Evolutionary conservation across 2,888 invertebrate genomes (phyloP).

Genomic region (Lordiphosa fenestrarum): DNA sequence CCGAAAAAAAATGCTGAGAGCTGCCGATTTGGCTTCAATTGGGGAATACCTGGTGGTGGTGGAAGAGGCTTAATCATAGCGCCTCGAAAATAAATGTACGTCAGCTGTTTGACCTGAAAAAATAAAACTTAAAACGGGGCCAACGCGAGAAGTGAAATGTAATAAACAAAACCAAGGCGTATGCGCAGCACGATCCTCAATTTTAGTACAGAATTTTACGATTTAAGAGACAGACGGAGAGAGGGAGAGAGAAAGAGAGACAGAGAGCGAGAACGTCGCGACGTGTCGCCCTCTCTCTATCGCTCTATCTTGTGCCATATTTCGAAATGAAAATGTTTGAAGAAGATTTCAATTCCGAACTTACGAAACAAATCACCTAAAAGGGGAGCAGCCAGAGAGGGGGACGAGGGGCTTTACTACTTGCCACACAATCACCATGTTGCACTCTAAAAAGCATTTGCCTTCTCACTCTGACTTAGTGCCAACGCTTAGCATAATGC

Average conservation of each 20-base stretch:
- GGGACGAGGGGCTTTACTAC: constrained; percentile 22
- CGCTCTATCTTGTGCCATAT: constrained; percentile 8
- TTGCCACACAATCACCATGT: constrained; percentile 30
- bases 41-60: constrained; percentile 61
- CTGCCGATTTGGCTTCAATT: constrained; percentile 24
- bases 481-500: constrained; percentile 59
- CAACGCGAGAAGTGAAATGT: constrained; percentile 27
- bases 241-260: constrained; percentile 15
- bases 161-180: constrained; percentile 18
- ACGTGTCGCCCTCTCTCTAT: constrained; percentile 17
- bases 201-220: constrained; percentile 9
- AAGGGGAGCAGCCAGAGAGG: constrained; percentile 3
- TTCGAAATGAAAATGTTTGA: constrained; percentile 18
- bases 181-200: constrained; percentile 31
- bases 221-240: constrained; percentile 6
- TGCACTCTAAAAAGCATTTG: constrained; percentile 28
- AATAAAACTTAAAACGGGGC: constrained; percentile 12
- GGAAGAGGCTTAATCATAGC: constrained; percentile 47
- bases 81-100: constrained; percentile 31
- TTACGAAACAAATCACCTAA: constrained; percentile 13
- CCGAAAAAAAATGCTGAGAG: constrained; percentile 51
- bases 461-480: constrained; percentile 48
- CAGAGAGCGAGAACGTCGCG: constrained; percentile 22
- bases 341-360: constrained; percentile 29
- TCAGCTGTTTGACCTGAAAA: constrained; percentile 27